Conservation (phyloP, 1,140 invertebrate species). For the Neelides sp. region DNA sequence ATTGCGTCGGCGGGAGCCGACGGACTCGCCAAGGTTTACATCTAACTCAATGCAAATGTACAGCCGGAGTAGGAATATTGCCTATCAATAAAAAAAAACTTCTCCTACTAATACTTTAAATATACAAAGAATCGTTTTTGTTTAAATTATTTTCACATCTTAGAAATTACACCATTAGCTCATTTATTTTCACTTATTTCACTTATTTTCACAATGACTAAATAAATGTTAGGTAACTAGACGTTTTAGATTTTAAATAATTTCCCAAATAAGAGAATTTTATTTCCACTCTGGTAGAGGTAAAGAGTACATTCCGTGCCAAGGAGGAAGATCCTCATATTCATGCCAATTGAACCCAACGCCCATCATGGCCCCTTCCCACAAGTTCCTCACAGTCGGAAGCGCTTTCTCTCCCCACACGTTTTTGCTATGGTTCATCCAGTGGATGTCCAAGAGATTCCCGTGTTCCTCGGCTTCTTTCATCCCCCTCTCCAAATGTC, state of each 20-base stretch:
- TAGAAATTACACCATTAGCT: too few species aligned
- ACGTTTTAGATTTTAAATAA: too few species aligned
- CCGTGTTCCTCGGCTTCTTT: constrained; percentile 12
- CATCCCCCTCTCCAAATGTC: constrained; percentile 15
- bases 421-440: constrained; percentile 21
- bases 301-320: constrained; percentile 27
- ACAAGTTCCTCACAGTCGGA: constrained; percentile 19
- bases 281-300: constrained; percentile 26
- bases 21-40: constrained; percentile 91
- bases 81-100: too few species aligned
- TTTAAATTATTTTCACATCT: too few species aligned
- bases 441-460: constrained; percentile 22
- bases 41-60: too few species aligned
- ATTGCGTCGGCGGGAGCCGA: constrained; percentile 98
- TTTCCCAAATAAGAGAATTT: background rate
- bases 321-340: constrained; percentile 18
- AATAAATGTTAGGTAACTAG: too few species aligned
- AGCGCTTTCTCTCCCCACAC: constrained; percentile 14
- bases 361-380: constrained; percentile 26
- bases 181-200: too few species aligned
- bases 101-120: too few species aligned
- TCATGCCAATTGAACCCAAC: constrained; percentile 17
- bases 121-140: too few species aligned
- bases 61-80: too few species aligned
- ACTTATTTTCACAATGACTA: too few species aligned